These are phyloP conservation scores for Antheraea pernyi DNA, from an alignment of 1,140 invertebrate genomes.

Conservation along the genomic window DNA sequence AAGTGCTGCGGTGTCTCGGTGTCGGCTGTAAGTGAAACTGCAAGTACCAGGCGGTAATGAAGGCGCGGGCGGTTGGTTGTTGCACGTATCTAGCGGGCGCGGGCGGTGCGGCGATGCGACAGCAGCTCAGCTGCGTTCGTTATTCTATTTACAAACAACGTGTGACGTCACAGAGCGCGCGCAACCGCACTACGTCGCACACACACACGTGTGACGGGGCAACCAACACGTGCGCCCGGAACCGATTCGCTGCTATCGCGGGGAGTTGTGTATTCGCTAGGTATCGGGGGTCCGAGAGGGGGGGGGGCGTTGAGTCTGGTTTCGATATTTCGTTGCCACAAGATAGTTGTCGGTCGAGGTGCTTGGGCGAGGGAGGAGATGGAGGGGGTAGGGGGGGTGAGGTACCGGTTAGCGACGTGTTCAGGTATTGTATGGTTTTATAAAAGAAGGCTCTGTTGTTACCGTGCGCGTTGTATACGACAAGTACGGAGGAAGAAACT, in stretches of 20 bases:
- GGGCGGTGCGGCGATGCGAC: no score
- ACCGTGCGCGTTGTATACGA: no score
- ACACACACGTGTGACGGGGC: neutral
- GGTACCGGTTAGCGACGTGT: neutral
- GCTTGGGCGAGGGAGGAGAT: slow-evolving; percentile 9
- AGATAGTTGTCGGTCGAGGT: no score
- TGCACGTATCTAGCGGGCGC: neutral
- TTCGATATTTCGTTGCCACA: no score
- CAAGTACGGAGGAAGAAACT: no score
- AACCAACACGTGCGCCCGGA: neutral
- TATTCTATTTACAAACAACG: slow-evolving; percentile 10
- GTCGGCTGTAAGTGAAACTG: neutral
- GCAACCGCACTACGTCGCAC: neutral
- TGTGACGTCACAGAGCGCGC: slow-evolving; percentile 7
- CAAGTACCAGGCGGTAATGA: neutral
- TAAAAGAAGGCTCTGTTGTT: no score
- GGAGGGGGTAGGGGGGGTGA: neutral
- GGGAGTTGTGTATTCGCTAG: no score
- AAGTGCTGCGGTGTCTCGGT: neutral
- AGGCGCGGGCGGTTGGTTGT: neutral
- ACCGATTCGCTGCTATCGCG: no score
- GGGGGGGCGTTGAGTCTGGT: no score
- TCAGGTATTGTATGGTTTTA: neutral
- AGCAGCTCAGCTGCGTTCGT: neutral
- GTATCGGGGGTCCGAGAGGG: no score